A percentile compares a stretch with the other conserved stretches of the same genome.
Conservation (phyloP, 2,113 vertebrate species). For the Perognathus longimembris region DNA sequence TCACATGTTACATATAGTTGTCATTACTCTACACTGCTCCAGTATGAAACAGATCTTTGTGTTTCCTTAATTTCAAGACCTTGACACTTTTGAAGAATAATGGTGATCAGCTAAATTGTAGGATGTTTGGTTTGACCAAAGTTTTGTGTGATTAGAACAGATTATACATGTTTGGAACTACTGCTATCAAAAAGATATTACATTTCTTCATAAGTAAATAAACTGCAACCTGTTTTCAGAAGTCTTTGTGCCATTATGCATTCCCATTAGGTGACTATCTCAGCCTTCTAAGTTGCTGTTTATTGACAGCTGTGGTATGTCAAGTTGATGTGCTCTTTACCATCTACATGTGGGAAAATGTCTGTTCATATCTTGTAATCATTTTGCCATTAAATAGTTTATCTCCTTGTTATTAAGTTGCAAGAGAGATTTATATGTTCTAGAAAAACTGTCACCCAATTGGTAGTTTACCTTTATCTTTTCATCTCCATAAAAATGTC, state of each 20-base stretch:
- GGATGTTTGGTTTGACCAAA: not conserved
- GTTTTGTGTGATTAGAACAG: not conserved
- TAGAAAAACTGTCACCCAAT: not conserved
- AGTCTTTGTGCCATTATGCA: not conserved
- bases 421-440: not conserved
- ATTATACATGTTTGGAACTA: not conserved
- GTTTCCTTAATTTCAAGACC: not conserved
- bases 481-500: not conserved
- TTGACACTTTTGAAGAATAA: not conserved
- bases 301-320: not conserved
- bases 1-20: not conserved
- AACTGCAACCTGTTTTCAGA: not conserved
- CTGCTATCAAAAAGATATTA: not conserved
- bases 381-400: slow-evolving; percentile 6
- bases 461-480: not conserved
- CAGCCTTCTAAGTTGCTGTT: not conserved
- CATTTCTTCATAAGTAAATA: not conserved
- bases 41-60: not conserved
- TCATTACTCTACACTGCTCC: not conserved
- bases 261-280: not conserved
- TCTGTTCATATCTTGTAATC: not conserved
- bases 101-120: not conserved
- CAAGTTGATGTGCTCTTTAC: not conserved
- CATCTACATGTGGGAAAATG: not conserved
- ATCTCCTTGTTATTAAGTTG: not conserved